Conservation (phyloP, 2,888 invertebrate genomes). For the Ephialtes manifestator region DNA sequence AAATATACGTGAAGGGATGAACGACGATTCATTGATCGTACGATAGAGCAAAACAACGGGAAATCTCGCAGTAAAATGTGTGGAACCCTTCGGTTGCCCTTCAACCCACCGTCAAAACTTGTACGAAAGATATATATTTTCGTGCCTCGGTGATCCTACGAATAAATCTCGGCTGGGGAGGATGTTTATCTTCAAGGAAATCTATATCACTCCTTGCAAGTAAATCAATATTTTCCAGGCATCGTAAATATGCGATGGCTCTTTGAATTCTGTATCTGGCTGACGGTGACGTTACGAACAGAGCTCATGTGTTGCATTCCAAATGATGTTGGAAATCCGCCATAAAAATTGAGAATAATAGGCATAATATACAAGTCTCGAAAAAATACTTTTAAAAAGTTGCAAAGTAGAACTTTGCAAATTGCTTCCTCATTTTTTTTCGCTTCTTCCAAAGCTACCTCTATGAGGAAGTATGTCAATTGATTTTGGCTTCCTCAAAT, state of each 20-base stretch:
- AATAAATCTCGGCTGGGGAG: slow-evolving; percentile 47
- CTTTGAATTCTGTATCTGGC: not conserved
- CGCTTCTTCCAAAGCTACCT: no score
- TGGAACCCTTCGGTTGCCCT: slow-evolving; percentile 13
- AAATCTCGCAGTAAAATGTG: slow-evolving; percentile 59
- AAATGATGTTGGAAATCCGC: not conserved
- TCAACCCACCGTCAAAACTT: slow-evolving; percentile 59
- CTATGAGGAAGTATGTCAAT: no score
- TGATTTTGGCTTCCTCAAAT: no score
- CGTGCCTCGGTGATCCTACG: slow-evolving; percentile 33
- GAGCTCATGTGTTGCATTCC: not conserved
- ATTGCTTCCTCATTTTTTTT: no score
- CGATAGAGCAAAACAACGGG: slow-evolving; percentile 58
- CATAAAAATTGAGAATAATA: not conserved
- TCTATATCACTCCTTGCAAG: slow-evolving; percentile 1
- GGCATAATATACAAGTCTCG: no score
- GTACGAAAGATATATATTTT: slow-evolving; percentile 47
- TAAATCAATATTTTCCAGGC: slow-evolving; percentile 3
- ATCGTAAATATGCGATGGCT: slow-evolving; percentile 1
- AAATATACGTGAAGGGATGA: slow-evolving; percentile 50
- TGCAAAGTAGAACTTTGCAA: no score
- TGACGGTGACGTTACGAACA: not conserved
- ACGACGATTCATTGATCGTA: slow-evolving; percentile 70
- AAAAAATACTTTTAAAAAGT: no score
- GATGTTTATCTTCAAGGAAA: slow-evolving; percentile 43